Base-by-base conservation (phyloP, 2,113 vertebrate genomes). In the Neodontobutis hainanensis region DNA sequence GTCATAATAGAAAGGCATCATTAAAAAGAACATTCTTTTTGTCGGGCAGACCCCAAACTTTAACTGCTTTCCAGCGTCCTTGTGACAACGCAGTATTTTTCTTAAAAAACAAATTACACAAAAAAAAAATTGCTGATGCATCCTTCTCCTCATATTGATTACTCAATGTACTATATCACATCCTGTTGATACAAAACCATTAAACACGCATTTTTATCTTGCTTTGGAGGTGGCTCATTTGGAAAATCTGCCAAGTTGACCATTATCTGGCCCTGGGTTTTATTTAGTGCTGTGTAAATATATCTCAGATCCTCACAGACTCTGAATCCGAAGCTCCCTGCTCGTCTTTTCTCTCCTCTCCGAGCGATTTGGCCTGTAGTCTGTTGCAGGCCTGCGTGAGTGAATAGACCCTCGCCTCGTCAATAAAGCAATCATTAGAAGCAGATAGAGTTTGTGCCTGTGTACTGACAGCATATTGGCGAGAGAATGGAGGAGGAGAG, bases 391-490 rank as follows among this genome's bases (percentile, higher is more conserved):
- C 63, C 52, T 73, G 78, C 55, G 77, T 75, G 77, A 84, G 80
- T 73, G 87, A 87, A 84, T 77, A 76, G 85, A 85, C 73, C 71
- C 75, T 80, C 70, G 82, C 78, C 75, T 89, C 73, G 77, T 84
- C 89, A 87, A 90, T 89, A 89, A 86, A 86, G 73, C 82, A 85
- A 78, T 88, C 84, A 90, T 88, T 86, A 90, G 85, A 76, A 64
- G 83, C 82, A 84, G 83, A 90, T 88, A 84, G 87, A 86, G 86
- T 88, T 84, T 88, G 65, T 81, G 85, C 74, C 80, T 75, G 65
- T 88, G 86, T 70, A 70, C 76, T 52, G 80, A 82, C 80, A 80
- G 68, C 59, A 48, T 70, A 76, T 45, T 52, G 82, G 64, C 74
- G 59, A 56, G 59, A 46, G 77, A 67, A 74, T 4, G 44, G 27